Base-by-base conservation (phyloP, 2,797 vertebrate genomes). In the Lacerta bilineata region DNA sequence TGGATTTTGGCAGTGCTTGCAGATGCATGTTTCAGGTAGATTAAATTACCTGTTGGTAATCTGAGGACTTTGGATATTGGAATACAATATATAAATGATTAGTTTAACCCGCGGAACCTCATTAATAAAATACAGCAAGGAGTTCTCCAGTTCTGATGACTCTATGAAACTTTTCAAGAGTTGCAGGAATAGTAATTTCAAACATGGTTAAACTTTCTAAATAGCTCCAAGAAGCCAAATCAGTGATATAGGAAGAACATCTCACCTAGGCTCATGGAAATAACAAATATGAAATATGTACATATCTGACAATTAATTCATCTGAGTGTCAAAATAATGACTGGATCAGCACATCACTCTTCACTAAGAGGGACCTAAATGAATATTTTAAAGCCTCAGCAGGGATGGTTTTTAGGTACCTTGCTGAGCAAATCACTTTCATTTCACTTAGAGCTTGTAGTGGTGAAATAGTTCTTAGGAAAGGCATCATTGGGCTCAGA, bases 51-150 rank as follows among this genome's bases (percentile, higher is more conserved):
- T 90, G 80, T 46, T 68, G 85, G 75, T 83, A 94, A 95, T 93
- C 92, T 95, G 89, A 96, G 86, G 90, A 92, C 84, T 92, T 92
- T 90, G 79, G 83, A 83, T 91, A 74, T 43, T 87, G n/a, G 90
- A 92, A 93, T 87, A 88, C 8, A 90, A 77, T 89, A 75, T 68
- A 92, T 89, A 90, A 95, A 92, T 90, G 85, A 95, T 95, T 94
- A 94, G 78, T 87, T 94, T 95, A 95, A 96, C 90, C 88, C 43
- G 23, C 20, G 84, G 88, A 92, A 94, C 64, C 18, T 90, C 76
- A 74, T 90, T 93, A 92, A 93, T 92, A 92, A 93, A 87, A 89
- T 1, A 92, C 46, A 88, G 39, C 89, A 91, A 90, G 50, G 18
- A 29, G 55, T 93, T 87, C 41, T 90, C 20, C 36, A 77, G 79